phyloP scores from a whole-genome alignment of 2,888 invertebrate genomes.

The Polydrusus tereticollis region DNA sequence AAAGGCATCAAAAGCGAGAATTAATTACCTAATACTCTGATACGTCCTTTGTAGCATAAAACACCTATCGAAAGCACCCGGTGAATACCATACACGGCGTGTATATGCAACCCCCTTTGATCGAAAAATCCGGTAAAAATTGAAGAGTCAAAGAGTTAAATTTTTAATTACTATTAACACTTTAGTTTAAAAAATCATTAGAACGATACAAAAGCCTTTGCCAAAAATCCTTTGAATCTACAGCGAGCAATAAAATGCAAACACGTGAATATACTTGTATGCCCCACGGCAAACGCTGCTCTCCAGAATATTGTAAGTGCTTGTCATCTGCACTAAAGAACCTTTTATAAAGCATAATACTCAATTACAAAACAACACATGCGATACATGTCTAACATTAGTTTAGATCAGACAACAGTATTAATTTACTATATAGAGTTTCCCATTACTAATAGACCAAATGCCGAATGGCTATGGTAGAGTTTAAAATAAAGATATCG shows the following conservation, averaged over 20 bases:
- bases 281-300: not conserved
- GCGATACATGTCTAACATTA: too few relatives aligned
- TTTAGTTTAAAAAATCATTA: conserved; percentile 26
- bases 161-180: conserved; percentile 10
- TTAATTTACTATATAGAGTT: too few relatives aligned
- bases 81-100: conserved; percentile 3
- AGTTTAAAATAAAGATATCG: too few relatives aligned
- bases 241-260: not conserved
- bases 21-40: conserved; percentile 4
- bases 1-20: too few relatives aligned
- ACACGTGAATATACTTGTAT: not conserved
- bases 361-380: not conserved
- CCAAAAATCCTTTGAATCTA: conserved; percentile 11
- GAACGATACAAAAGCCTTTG: conserved; percentile 9
- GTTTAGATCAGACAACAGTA: too few relatives aligned
- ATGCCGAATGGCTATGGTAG: too few relatives aligned
- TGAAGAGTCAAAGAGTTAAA: not conserved
- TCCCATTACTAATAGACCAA: too few relatives aligned
- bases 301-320: not conserved
- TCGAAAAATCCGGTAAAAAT: not conserved
- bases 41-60: conserved; percentile 18
- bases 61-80: conserved; percentile 12
- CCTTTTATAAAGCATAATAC: not conserved
- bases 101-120: not conserved
- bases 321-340: conserved; percentile 1